Base-by-base conservation (phyloP, 2,888 invertebrate genomes). In the Sthenelais limicola region DNA sequence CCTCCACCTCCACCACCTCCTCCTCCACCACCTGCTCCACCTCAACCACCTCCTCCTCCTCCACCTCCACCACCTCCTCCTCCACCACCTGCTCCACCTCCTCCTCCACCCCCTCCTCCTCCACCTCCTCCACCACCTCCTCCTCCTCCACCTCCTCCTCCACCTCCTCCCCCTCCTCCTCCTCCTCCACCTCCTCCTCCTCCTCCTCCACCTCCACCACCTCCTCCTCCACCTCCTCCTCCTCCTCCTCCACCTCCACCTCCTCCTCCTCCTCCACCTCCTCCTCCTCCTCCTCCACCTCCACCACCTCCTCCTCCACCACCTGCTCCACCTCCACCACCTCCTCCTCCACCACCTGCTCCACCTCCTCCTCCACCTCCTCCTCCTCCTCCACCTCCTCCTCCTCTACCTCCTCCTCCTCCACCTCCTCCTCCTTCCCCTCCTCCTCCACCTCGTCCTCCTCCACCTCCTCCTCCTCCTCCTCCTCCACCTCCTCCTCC, bases 401-500 rank as follows among this genome's bases (percentile, higher is more conserved):
- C 48, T 62, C 15, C 30, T 49, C 12, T 21, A 47, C n/a, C 9
- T 51, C 35, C 49, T 62, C 51, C 28, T 26, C 30, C 43, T 51
- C 49, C 43, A 56, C 38, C 24, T 33, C 33, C 32, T 38, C 32
- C 33, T 24, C 28, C 38, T 21, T 12, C 9, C 30, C 38, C 47
- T 24, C 68, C 33, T 15, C n/a, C 21, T 28, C 54, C 32, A 52
- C 32, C 15, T 38, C n/a, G 43, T 43, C 21, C 26, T 54, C 32
- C 30, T 30, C 35, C 15, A 4, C 66, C 47, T 32, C n/a, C 26
- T n/a, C 18, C 38, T n/a, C 30, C 26, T 47, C 18, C 51, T 66
- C 21, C 33, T 76, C 76, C 67, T 74, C 73, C 26, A 73, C 47
- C 67, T 76, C 74, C 67, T 71, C n/a, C 18, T 75, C 58, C 24